Base-by-base conservation (phyloP, 2,888 invertebrate genomes). In the Erebia palarica region DNA sequence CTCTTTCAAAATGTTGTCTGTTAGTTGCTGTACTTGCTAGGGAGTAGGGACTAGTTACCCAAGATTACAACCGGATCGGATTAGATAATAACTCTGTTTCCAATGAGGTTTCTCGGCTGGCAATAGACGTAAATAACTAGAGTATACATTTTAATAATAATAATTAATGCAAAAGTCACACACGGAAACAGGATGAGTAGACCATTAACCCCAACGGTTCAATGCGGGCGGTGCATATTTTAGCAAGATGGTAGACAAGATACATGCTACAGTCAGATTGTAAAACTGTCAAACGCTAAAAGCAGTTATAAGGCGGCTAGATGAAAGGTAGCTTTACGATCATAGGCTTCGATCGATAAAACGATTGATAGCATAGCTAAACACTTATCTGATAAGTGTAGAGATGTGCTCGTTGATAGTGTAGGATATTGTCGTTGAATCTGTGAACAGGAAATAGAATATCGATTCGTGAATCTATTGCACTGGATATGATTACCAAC, bases 301-400 rank as follows among this genome's bases (percentile, higher is more conserved):
- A 66, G 42, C 53, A 42, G 65, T 65, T 65, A 74, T 68, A 69
- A 59, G 65, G 72, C 74, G 74, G 72, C 70, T 47, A 59, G 71
- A 71, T 75, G 65, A 75, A 74, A 75, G 71, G 72, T 55, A 66
- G 60, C 67, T 73, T 74, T 70, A 70, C 68, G 63, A 71, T 71
- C 73, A 55, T 57, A 68, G 61, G 72, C 65, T 73, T 64, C 59
- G 58, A 65, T 65, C 63, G 75, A 74, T 75, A 75, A 73, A 67
- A 59, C 68, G 51, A 70, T 74, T 68, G 71, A 73, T 71, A 68
- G 68, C 60, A 57, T 47, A 57, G 73, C 68, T 71, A 55, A 44
- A 65, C 53, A 47, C 70, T 70, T 70, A 63, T 63, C 67, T 57
- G 61, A 36, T 63, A 57, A 71, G 61, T 51, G 49, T 55, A 61